These are phyloP conservation scores for Parthenolecanium corni DNA, from an alignment of 2,888 invertebrate genomes.

Conservation along the genomic window DNA sequence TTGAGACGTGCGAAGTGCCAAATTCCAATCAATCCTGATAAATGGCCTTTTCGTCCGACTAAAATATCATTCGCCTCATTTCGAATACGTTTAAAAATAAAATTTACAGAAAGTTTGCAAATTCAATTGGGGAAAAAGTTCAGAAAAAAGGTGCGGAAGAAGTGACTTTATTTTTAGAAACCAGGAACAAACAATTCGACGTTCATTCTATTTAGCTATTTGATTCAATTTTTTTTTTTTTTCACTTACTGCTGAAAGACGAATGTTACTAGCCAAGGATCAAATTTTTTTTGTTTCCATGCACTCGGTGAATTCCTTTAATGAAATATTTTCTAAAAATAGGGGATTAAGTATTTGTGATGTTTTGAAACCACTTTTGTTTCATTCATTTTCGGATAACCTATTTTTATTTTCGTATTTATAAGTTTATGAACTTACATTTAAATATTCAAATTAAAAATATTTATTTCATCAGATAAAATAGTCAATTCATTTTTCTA, in stretches of 20 bases:
- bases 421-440: no score
- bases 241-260: neutral
- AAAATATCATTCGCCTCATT: constrained; percentile 1
- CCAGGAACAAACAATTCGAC: constrained; percentile 6
- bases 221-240: neutral
- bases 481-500: no score
- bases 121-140: neutral
- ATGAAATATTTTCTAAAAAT: no score
- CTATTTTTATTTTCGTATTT: no score
- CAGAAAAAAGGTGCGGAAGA: constrained; percentile 6
- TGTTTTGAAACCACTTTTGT: no score
- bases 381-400: no score
- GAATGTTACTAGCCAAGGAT: neutral
- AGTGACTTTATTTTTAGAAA: constrained; percentile 21
- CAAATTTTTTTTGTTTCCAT: no score
- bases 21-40: constrained; percentile 24
- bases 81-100: neutral
- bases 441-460: no score
- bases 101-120: neutral
- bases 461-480: no score
- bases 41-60: neutral
- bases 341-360: no score
- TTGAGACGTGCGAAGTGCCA: constrained; percentile 2
- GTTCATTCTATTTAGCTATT: neutral
- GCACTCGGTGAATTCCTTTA: no score